Evolutionary conservation across 2,113 vertebrate species (phyloP).

Genomic region (Gila orcuttii): DNA sequence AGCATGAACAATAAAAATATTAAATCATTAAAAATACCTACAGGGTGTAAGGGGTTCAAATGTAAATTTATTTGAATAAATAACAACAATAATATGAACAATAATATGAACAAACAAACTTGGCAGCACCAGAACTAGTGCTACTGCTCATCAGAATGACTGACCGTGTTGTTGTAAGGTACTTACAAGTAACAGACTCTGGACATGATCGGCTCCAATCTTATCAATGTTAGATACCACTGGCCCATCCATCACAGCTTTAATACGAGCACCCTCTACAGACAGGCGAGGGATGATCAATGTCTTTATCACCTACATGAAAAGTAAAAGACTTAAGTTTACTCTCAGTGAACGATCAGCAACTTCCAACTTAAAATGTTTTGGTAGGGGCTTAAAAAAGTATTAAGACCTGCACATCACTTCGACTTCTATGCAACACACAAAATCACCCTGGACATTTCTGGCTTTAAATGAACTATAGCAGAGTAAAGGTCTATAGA

Average conservation of each 20-base stretch:
- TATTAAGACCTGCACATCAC: too few species aligned
- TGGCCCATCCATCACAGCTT: constrained; percentile 83
- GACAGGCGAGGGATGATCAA: constrained; percentile 86
- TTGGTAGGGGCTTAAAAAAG: too few species aligned
- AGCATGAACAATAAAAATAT: too few species aligned
- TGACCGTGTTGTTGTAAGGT: neutral
- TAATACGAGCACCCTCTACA: constrained; percentile 86
- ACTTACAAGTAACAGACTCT: constrained; percentile 87
- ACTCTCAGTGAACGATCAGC: neutral
- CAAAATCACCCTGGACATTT: too few species aligned
- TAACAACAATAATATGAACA: neutral
- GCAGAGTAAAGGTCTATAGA: too few species aligned
- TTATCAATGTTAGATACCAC: constrained; percentile 91
- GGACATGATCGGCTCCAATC: constrained; percentile 90
- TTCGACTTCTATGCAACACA: too few species aligned
- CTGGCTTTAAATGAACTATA: too few species aligned
- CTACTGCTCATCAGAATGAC: neutral
- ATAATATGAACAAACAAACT: neutral
- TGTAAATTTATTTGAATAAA: neutral
- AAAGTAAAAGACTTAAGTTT: constrained; percentile 11
- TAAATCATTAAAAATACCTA: too few species aligned
- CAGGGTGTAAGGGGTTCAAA: neutral
- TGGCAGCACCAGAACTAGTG: neutral
- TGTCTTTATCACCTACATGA: constrained; percentile 86
- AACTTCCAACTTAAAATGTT: too few species aligned